Evolutionary conservation across 2,113 vertebrate genomes (phyloP).

Genomic region (Indri indri): DNA sequence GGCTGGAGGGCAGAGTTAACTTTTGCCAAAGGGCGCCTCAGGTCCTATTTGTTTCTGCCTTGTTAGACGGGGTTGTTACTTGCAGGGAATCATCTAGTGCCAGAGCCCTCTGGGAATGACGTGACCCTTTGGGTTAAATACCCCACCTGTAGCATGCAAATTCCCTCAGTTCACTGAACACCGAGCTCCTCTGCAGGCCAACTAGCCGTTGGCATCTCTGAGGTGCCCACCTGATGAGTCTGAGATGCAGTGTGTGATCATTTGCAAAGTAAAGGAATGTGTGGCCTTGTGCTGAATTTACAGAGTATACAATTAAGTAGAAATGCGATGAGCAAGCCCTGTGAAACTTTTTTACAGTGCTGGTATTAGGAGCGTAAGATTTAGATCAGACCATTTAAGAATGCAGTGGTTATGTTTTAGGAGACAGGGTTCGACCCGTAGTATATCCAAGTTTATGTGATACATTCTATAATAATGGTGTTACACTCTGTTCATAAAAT

Average conservation of each 20-base stretch:
- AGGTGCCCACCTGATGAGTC: not conserved
- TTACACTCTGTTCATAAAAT: slow-evolving; percentile 54
- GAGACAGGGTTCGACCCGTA: slow-evolving; percentile 6
- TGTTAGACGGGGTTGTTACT: not conserved
- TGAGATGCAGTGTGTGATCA: not conserved
- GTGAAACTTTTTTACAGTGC: not conserved
- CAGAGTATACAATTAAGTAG: not conserved
- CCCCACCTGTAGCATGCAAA: not conserved
- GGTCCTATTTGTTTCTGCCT: not conserved
- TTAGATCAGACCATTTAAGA: slow-evolving; percentile 29
- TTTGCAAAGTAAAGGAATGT: not conserved
- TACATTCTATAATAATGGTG: slow-evolving; percentile 25
- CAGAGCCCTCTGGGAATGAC: not conserved
- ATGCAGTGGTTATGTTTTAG: slow-evolving; percentile 44
- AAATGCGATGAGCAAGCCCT: not conserved
- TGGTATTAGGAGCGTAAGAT: not conserved
- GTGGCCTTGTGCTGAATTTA: not conserved
- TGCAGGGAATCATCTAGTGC: not conserved
- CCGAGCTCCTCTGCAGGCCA: not conserved
- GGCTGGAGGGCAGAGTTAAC: not conserved
- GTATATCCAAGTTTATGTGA: slow-evolving; percentile 37
- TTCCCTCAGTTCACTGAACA: not conserved
- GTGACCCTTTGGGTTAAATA: not conserved
- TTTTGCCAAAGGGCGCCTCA: not conserved
- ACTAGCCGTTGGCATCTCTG: too few species aligned